phyloP scores from a whole-genome alignment of 2,113 vertebrate genomes.

The Coptodon rendalli region DNA sequence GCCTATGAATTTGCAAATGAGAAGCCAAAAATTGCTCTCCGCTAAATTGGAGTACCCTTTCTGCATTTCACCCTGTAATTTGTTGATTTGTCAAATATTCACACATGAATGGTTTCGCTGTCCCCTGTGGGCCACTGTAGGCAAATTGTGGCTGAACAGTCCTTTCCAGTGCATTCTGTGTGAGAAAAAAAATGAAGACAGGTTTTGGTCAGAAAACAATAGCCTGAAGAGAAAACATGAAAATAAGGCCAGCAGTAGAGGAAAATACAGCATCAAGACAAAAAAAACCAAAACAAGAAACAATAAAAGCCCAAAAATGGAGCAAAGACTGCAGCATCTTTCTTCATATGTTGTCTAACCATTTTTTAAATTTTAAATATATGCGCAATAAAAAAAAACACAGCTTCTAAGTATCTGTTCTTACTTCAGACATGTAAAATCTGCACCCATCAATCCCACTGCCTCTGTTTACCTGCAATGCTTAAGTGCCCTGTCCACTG shows the following conservation, averaged over 20 bases:
- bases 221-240: not conserved
- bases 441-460: not conserved
- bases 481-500: not conserved
- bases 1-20: conserved; percentile 28
- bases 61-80: conserved; percentile 27
- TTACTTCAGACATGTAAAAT: not conserved
- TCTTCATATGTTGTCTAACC: not conserved
- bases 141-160: conserved; percentile 12
- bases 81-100: conserved; percentile 44
- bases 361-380: not conserved
- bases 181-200: not conserved
- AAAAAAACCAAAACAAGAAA: not conserved
- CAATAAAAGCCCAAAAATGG: not conserved
- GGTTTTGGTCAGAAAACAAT: conserved; percentile 17
- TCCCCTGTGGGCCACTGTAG: conserved; percentile 18
- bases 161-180: not conserved
- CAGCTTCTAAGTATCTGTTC: not conserved
- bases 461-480: not conserved
- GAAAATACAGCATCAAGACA: conserved; percentile 1
- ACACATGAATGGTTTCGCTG: conserved; percentile 8
- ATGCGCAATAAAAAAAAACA: not conserved
- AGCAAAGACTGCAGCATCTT: not conserved
- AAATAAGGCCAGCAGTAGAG: not conserved
- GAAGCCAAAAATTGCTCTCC: not conserved
- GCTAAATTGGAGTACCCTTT: conserved; percentile 12